Base-by-base conservation (phyloP, 2,888 invertebrate genomes). In the Amiota minor region DNA sequence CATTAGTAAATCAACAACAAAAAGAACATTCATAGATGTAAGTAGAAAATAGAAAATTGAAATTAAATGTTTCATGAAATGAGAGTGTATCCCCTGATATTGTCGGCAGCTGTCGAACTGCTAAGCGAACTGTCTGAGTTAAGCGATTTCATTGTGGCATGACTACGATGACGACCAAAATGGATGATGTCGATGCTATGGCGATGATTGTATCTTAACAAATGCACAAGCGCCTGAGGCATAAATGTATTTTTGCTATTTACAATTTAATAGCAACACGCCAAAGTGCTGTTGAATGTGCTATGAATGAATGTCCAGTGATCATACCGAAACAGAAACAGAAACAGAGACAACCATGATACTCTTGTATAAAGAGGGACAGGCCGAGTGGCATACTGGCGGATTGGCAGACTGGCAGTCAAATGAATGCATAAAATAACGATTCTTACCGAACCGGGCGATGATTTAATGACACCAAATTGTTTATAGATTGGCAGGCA, bases 261-360 rank as follows among this genome's bases (percentile, higher is more conserved):
- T 65, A 65, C 65, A 65, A 65, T 65, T 65, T 65, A 65, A 64
- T 64, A 64, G 64, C 64, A 46, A 64, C 62, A 62, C 46, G 20
- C 18, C 56, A 59, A 45, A n/a, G 16, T 46, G 64, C 46, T n/a
- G 64, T 65, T 49, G 47, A 65, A 65, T 49, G 65, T 16, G 18
- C 18, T 16, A 53, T 16, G 16, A 53, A 35, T 35, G 6, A 35
- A 35, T 35, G 35, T 35, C 35, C 35, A 35, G 35, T 35, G 35
- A 35, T 35, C 35, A 35, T 35, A 6, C 35, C 35, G 35, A 35
- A 35, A 35, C 6, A 35, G 6, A 35, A 6, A 35, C 35, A 35
- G 35, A 35, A 35, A 35, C 35, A 35, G 35, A 35, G 35, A 35
- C 35, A 35, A 35, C 35, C 35, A 35, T 6, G 35, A 35, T 35